Evolutionary conservation across 1,140 invertebrate species (phyloP), one percentile per base, ranked within the genome.

Genomic region (Nomia melanderi): DNA sequence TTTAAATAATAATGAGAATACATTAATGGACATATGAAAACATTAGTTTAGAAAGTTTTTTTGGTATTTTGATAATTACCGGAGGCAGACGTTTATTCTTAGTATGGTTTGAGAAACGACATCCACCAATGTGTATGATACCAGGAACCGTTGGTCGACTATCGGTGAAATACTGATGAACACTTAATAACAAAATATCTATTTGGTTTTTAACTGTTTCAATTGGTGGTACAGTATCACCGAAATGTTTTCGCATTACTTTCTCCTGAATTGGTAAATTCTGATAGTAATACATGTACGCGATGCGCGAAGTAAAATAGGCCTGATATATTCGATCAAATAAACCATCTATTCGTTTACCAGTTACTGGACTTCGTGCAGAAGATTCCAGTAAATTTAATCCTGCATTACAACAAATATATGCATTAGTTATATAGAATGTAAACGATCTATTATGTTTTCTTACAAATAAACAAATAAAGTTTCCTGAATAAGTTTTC

Each of bases 131-230:
- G 72, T 91, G 87, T 11, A 94, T 84, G 5, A 93, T 90, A 69
- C 85, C 89, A 9, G 93, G 92, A 17, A 92, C 89, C 12, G 91
- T 81, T 11, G 94, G 91, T 56, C 91, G 88, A 50, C 90, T 88
- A 41, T 89, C 87, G 57, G 90, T 85, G 81, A 93, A 90, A 27
- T 92, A 83, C 3, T 91, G 90, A 90, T 94, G 90, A 12, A 85
- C 85, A 82, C 93, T 93, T 3, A 93, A 70, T 72, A 95, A 92
- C n/a, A 94, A 54, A 86, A 95, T 85, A 70, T 92, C 92, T 1
- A 93, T 86, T 85, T 93, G 93, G 57, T 87, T 88, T 44, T 90
- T 86, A 17, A 94, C 78, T 47, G 94, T 92, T 1, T 88, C 85
- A 8, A 94, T 81, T 53, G 88, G 79, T 0, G 93, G 92, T 25